Base-by-base conservation (phyloP, 2,888 invertebrate species). In the Cephus runcator region DNA sequence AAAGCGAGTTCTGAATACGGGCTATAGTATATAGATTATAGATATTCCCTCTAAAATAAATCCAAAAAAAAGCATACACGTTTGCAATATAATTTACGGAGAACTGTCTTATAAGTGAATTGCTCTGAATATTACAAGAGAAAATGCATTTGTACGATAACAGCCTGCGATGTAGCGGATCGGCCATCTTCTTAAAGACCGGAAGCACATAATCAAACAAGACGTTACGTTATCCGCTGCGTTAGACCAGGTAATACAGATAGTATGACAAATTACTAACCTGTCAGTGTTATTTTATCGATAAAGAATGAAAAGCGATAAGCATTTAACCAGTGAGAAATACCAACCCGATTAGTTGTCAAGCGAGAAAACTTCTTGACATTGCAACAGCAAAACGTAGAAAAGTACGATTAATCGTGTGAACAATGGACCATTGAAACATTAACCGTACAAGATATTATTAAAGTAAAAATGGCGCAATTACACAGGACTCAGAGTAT, bases 401-500 rank as follows among this genome's bases (percentile, higher is more conserved):
- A 15, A 56, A 56, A 56, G 15, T 23, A 23, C 23, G 23, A 23
- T 9, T 56, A 56, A 56, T 56, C 9, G 9, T 9, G 56, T 23
- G 56, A 56, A 56, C 9, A 23, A 56, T 56, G 56, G 23, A 23
- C 23, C 56, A 56, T 56, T 56, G 23, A 56, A 23, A 23, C 56
- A 23, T 56, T 23, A 2, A 9, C 23, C 4, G 23, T 56, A 56
- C 23, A 56, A 56, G 56, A 23, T 56, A 56, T 56, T 23, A 56
- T 23, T 69, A 30, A 69, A 69, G 33, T 15, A 11, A 4, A 12
- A 3, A 15, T 4, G 11, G 1, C 69, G 76, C 34, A 69, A 40
- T 23, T 69, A 76, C 69, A 76, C 23, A 56, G 56, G 56, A 56
- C 56, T 23, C 56, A 56, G 56, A 56, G 56, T 23, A 79, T 79